Percentiles rank a stretch among this genome's conserved stretches.
phyloP scores from a whole-genome alignment of 2,113 vertebrate genomes.

The Centrocercus urophasianus region DNA sequence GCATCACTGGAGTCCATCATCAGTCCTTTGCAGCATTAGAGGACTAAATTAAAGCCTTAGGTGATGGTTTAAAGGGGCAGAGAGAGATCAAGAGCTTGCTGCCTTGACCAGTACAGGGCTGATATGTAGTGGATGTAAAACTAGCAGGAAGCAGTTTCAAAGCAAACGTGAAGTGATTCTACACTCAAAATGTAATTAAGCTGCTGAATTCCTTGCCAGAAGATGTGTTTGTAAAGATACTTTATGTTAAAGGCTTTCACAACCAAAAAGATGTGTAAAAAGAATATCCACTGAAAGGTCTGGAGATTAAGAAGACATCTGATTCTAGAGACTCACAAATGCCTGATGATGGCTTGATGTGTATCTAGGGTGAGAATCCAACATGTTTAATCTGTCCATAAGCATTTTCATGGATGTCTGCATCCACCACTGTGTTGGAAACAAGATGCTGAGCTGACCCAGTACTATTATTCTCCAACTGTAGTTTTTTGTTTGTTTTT shows the following conservation, averaged over 20 bases:
- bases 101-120: background rate
- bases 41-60: background rate
- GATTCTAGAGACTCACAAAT: background rate
- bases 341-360: background rate
- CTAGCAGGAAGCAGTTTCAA: background rate
- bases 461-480: background rate
- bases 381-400: background rate
- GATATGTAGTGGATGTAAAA: background rate
- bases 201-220: background rate
- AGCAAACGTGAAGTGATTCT: background rate
- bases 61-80: background rate
- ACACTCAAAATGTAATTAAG: background rate
- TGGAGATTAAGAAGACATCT: background rate
- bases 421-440: background rate
- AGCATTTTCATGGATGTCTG: background rate
- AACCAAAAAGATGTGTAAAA: background rate
- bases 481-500: background rate
- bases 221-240: background rate
- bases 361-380: background rate
- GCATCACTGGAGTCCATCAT: background rate
- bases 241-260: background rate
- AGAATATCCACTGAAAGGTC: background rate
- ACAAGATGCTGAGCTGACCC: background rate
- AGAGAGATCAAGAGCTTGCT: background rate
- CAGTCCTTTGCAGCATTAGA: background rate